These are phyloP conservation scores for Daubentonia madagascariensis DNA, from an alignment of 2,113 vertebrate genomes.

Conservation along the genomic window DNA sequence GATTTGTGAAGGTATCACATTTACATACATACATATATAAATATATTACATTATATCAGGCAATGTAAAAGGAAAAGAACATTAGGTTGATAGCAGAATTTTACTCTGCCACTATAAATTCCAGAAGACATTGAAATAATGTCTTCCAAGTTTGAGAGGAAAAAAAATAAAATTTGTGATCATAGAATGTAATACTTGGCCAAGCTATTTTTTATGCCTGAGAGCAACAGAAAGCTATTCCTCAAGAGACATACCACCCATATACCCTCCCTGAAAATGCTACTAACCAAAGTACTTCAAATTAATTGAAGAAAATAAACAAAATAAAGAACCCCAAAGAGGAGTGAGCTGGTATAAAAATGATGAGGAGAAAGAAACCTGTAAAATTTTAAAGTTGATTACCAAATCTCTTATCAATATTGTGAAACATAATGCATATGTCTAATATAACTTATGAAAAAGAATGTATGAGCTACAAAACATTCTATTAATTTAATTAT, in stretches of 20 bases:
- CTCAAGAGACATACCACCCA: background rate
- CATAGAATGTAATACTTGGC: background rate
- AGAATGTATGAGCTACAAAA: background rate
- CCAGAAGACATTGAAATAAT: background rate
- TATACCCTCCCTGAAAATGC: background rate
- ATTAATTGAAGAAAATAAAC: background rate
- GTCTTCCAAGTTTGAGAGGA: background rate
- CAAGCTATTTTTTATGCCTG: background rate
- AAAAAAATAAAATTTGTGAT: background rate
- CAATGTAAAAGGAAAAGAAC: background rate
- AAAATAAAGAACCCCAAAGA: background rate
- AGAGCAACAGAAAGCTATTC: background rate
- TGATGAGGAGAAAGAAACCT: background rate
- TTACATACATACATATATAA: too few species aligned
- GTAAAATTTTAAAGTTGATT: background rate
- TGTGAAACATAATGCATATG: background rate
- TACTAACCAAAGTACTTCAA: background rate
- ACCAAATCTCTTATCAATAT: background rate
- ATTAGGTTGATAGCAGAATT: background rate
- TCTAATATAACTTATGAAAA: background rate
- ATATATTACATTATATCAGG: background rate
- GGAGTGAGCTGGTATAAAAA: background rate
- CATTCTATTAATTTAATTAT: background rate
- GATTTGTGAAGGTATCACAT: background rate
- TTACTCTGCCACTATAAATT: slow-evolving; percentile 27